Base-by-base conservation (phyloP, 1,140 invertebrate genomes). In the Telenomus remus region DNA sequence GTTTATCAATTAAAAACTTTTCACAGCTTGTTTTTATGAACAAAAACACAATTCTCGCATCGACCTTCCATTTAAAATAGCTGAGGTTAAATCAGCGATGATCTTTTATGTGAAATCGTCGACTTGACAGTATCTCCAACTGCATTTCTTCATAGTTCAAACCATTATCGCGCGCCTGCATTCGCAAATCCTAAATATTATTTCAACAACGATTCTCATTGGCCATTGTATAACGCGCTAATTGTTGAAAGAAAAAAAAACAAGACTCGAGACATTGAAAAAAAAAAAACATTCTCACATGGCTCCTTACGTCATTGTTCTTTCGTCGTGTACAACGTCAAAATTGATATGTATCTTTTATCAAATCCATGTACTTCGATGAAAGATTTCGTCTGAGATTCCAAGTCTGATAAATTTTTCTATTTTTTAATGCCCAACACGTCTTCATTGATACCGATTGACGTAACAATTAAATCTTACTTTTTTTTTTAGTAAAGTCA, bases 61-160 rank as follows among this genome's bases (percentile, higher is more conserved):
- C 64, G 60, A 72, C 69, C 69, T 72, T 72, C 69, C 53, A 53
- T 64, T 57, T 47, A 46, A 64, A 64, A 53, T 50, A 71, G 33
- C 49, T 51, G 46, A 43, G 15, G 15, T 56, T 16, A 51, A 63
- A 63, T 63, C 59, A 51, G 19, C 33, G 68, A 63, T 46, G 57
- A 63, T 63, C 59, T 69, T 69, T 63, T 57, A 50, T 55, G 14
- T 55, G 14, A 13, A 71, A 46, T 27, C 19, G 19, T 61, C 44
- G 35, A 61, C 50, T 60, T 35, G 34, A 48, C 43, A 13, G 34
- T 54, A 60, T 70, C 50, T 70, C 12, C 8, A 14, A 69, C 14
- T 56, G 53, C 19, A 27, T 55, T 70, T 70, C 57, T 70, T 61
- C 27, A 49, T 37, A 27, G 19, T 27, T 27, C 19, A 27, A 27